These are phyloP conservation scores for Xenopus laevis DNA, from an alignment of 2,113 vertebrate species.

Conservation along the genomic window DNA sequence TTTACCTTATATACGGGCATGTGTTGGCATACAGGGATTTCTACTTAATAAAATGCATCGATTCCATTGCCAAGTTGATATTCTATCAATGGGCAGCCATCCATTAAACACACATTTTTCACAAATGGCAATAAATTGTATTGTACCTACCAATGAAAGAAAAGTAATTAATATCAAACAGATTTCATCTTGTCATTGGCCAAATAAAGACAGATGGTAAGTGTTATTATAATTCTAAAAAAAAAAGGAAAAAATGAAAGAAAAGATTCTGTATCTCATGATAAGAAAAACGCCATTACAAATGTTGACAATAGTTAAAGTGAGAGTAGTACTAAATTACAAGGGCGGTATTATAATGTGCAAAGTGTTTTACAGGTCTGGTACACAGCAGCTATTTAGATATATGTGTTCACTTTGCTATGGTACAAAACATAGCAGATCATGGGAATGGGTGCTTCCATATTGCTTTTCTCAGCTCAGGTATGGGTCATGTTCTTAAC, in stretches of 20 bases:
- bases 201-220: slow-evolving; percentile 68
- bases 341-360: not conserved
- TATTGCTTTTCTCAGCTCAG: no score
- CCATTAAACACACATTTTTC: slow-evolving; percentile 36
- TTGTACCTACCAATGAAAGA: slow-evolving; percentile 46
- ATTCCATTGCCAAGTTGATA: slow-evolving; percentile 1
- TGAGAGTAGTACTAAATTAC: not conserved
- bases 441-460: no score
- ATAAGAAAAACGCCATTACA: not conserved
- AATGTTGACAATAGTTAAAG: no score
- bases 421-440: no score
- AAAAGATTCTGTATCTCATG: slow-evolving; percentile 57
- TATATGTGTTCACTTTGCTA: no score
- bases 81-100: slow-evolving; percentile 7
- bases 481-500: no score
- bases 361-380: no score
- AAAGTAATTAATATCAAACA: slow-evolving; percentile 56
- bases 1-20: no score
- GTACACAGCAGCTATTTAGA: no score
- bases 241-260: slow-evolving; percentile 47
- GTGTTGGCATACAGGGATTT: not conserved
- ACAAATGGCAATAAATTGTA: slow-evolving; percentile 44
- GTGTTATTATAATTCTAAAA: slow-evolving; percentile 61
- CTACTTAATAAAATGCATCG: not conserved
- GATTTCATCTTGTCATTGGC: slow-evolving; percentile 57